Evolutionary conservation across 2,797 vertebrate genomes (phyloP), one percentile per base, ranked within the genome.

Genomic region (Sebastes jordani): DNA sequence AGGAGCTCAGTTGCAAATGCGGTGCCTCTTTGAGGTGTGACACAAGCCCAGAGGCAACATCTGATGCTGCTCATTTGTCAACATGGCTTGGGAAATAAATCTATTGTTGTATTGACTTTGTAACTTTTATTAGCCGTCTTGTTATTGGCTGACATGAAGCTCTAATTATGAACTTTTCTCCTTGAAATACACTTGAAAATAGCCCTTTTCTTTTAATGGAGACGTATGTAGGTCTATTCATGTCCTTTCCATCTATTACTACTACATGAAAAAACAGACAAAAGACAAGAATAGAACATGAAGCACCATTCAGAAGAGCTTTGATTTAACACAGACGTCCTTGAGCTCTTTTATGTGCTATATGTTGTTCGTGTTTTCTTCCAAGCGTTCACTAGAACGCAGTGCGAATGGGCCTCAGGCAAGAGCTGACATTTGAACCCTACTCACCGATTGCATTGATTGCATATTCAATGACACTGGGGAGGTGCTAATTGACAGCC

Each of bases 401-500:
- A 72, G 10, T 23, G 30, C 76, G 75, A 89, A 66, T 29, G 65
- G 66, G 70, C 89, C 84, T 63, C 69, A 38, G 88, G 90, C 83
- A 34, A 30, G 16, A 61, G 66, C 66, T 84, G 91, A 88, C 87
- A 65, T 79, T 86, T 86, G 88, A 89, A 86, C 86, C 71, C 81
- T 78, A 77, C 75, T 80, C 64, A 74, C 66, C 70, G 36, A 80
- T 72, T 80, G 46, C 71, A 89, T 90, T 81, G 87, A 91, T 91
- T 82, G 83, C 71, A 83, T 90, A 87, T 91, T 89, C 82, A 87
- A 81, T 81, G 82, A 9, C 74, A 55, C 60, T 60, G 66, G 67
- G 74, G 52, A 68, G 77, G 72, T 74, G 81, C 76, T 91, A 90
- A 88, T 86, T 90, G 90, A 89, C 89, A 89, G 84, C 76, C 80